phyloP scores from a whole-genome alignment of 2,888 invertebrate genomes.

The Charanyca ferruginea region DNA sequence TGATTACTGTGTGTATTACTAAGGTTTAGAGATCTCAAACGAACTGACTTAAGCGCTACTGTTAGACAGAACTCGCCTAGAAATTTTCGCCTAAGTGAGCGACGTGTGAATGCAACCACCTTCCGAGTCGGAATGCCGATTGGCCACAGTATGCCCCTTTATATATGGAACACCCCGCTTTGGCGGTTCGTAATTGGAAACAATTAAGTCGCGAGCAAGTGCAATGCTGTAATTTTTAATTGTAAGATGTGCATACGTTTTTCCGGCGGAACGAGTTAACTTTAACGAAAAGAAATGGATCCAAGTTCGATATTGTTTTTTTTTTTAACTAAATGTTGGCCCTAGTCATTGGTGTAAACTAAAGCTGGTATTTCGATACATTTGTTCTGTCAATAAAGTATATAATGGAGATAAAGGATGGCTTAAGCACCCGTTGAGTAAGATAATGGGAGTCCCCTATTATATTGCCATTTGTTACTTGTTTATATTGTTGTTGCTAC shows the following conservation, averaged over 20 bases:
- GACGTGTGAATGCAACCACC: constrained; percentile 84
- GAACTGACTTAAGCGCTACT: constrained; percentile 90
- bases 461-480: constrained; percentile 72
- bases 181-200: constrained; percentile 86
- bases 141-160: constrained; percentile 80
- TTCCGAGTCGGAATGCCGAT: constrained; percentile 85
- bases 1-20: constrained; percentile 85
- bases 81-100: constrained; percentile 88
- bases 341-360: constrained; percentile 8
- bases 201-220: constrained; percentile 88
- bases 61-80: constrained; percentile 88
- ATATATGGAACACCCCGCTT: constrained; percentile 88
- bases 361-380: constrained; percentile 31
- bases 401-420: constrained; percentile 71
- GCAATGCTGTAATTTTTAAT: constrained; percentile 86
- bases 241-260: constrained; percentile 81
- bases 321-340: constrained; percentile 35
- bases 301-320: neutral
- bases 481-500: constrained; percentile 66
- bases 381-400: constrained; percentile 66
- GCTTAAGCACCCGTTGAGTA: constrained; percentile 68
- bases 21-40: constrained; percentile 89
- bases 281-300: constrained; percentile 22
- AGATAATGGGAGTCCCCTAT: constrained; percentile 68
- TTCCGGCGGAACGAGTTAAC: constrained; percentile 73